Evolutionary conservation across 2,113 vertebrate genomes (phyloP).

Genomic region (Synchiropus splendidus): DNA sequence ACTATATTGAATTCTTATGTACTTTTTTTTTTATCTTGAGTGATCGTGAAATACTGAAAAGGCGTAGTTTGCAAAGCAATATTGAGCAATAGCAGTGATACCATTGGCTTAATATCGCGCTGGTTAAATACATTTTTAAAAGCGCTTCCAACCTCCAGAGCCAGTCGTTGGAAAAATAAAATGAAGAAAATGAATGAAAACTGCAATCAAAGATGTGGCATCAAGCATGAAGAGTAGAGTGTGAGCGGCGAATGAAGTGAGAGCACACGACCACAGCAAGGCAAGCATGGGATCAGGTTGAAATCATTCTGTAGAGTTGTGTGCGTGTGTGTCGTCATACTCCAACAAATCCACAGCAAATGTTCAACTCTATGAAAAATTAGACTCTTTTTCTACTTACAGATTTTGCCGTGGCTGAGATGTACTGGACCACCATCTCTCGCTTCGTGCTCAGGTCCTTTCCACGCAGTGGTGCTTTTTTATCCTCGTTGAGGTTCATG

Average conservation of each 20-base stretch:
- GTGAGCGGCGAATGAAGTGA: slow-evolving; percentile 19
- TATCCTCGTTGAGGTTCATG: slow-evolving; percentile 97
- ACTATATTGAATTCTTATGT: too few relatives aligned
- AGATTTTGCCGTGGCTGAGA: slow-evolving; percentile 94
- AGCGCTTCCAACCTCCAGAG: neutral
- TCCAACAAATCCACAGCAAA: slow-evolving; percentile 12
- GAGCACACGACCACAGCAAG: slow-evolving; percentile 23
- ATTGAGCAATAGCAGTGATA: too few relatives aligned
- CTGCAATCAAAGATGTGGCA: slow-evolving; percentile 44
- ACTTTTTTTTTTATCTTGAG: too few relatives aligned
- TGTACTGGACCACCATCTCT: slow-evolving; percentile 98
- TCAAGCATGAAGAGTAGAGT: slow-evolving; percentile 50
- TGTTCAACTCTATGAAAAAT: slow-evolving; percentile 1
- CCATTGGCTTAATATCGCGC: too few relatives aligned
- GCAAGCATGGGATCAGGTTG: slow-evolving; percentile 40
- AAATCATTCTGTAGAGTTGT: slow-evolving; percentile 37
- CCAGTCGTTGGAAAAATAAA: too few relatives aligned
- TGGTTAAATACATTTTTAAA: too few relatives aligned
- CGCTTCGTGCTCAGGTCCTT: slow-evolving; percentile 90
- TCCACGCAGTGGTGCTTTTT: slow-evolving; percentile 85
- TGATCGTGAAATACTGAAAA: too few relatives aligned
- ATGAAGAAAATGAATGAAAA: slow-evolving; percentile 31
- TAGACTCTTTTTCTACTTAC: slow-evolving; percentile 69
- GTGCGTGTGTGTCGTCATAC: slow-evolving; percentile 12
- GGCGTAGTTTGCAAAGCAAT: too few relatives aligned